phyloP scores from a whole-genome alignment of 2,797 vertebrate genomes.

The Petrocephalus sullivani region DNA sequence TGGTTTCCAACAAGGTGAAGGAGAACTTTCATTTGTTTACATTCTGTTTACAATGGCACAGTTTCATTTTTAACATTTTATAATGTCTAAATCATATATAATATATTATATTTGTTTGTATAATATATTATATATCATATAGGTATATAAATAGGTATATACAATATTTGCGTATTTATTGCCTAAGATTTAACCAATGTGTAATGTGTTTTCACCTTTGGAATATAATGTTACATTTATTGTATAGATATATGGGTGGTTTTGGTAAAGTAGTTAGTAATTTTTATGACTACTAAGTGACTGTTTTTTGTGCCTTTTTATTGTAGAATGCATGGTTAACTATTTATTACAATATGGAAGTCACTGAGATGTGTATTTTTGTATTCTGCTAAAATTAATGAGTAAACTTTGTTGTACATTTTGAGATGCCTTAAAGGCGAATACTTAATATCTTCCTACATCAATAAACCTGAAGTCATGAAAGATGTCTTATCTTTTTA shows the following conservation, averaged over 20 bases:
- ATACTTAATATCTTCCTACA: constrained; percentile 84
- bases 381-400: constrained; percentile 89
- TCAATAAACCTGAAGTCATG: constrained; percentile 91
- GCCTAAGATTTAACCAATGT: constrained; percentile 88
- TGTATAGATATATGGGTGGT: constrained; percentile 91
- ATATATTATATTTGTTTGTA: constrained; percentile 31
- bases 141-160: constrained; percentile 63
- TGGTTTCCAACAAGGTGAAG: constrained; percentile 71
- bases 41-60: constrained; percentile 99
- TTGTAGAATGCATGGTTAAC: constrained; percentile 91
- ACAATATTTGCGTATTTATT: constrained; percentile 96
- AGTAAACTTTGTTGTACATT: constrained; percentile 85
- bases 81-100: constrained; percentile 36
- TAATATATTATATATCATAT: constrained; percentile 10
- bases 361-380: constrained; percentile 99
- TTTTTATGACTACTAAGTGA: constrained; percentile 99
- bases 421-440: constrained; percentile 75
- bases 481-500: constrained; percentile 50
- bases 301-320: constrained; percentile 98
- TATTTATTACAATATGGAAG: constrained; percentile 98
- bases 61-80: constrained; percentile 70
- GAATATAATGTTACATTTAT: constrained; percentile 97
- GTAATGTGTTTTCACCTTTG: constrained; percentile 97
- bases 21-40: constrained; percentile 95
- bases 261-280: constrained; percentile 95